phyloP scores from a whole-genome alignment of 2,888 invertebrate genomes.

The Beris morrisii region DNA sequence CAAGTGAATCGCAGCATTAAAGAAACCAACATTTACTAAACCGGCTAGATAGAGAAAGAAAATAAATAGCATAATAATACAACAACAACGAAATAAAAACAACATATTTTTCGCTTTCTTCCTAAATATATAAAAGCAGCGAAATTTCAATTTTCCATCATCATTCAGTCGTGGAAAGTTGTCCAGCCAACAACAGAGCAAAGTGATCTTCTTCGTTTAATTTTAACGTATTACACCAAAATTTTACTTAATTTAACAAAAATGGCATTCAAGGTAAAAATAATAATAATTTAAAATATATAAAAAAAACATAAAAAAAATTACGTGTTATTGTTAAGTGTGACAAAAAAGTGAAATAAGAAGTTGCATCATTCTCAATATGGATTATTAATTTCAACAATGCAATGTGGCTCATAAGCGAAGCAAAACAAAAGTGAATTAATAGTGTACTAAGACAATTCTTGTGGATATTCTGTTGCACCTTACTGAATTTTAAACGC shows the following conservation, averaged over 20 bases:
- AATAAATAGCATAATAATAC: constrained; percentile 7
- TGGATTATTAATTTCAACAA: constrained; percentile 15
- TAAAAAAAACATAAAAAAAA: constrained; percentile 8
- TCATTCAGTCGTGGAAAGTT: constrained; percentile 57
- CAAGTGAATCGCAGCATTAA: constrained; percentile 14
- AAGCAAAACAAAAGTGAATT: too few relatives aligned
- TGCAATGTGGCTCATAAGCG: not conserved
- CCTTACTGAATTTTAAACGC: too few relatives aligned
- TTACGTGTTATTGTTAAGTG: constrained; percentile 12
- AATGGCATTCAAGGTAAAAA: constrained; percentile 46
- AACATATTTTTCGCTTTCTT: constrained; percentile 52
- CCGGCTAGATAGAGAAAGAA: constrained; percentile 21
- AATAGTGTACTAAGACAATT: too few relatives aligned
- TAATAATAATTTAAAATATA: not conserved
- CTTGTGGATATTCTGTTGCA: too few relatives aligned
- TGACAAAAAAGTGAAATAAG: constrained; percentile 19
- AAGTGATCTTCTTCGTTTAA: constrained; percentile 17
- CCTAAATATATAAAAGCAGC: constrained; percentile 57
- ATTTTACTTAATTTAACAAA: constrained; percentile 32
- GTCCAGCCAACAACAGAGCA: constrained; percentile 50
- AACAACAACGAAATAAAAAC: constrained; percentile 14
- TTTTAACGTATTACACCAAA: constrained; percentile 8
- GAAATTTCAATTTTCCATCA: constrained; percentile 52
- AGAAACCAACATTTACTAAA: constrained; percentile 14
- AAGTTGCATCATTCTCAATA: constrained; percentile 16